Evolutionary conservation across 35 echinoderm and acorn worm species (phyloP).

Genomic region (Acanthaster planci): DNA sequence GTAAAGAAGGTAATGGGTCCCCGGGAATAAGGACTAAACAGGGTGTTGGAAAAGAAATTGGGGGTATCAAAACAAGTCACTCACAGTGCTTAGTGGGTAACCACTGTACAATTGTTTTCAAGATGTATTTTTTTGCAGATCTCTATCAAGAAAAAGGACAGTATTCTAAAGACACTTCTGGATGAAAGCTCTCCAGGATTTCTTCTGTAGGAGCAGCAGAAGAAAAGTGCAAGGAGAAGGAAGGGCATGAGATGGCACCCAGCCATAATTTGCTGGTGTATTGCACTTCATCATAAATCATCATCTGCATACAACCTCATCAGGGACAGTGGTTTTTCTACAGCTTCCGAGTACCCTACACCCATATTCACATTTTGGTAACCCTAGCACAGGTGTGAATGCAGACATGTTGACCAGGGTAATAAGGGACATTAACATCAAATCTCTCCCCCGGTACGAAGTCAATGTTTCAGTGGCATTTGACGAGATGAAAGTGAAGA

Average conservation of each 20-base stretch:
- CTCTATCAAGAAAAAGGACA: neutral
- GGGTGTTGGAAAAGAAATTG: too few relatives aligned
- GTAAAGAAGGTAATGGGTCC: too few relatives aligned
- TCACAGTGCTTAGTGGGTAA: too few relatives aligned
- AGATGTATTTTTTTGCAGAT: too few relatives aligned
- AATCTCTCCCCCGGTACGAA: neutral
- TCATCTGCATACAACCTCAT: slow-evolving; percentile 48
- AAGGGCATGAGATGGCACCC: slow-evolving; percentile 60
- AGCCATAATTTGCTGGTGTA: slow-evolving; percentile 43
- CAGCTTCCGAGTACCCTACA: neutral
- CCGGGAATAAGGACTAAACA: too few relatives aligned
- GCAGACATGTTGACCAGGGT: slow-evolving; percentile 17
- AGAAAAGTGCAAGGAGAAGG: neutral
- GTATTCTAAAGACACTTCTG: neutral
- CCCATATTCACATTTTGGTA: slow-evolving; percentile 5
- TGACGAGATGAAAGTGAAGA: slow-evolving; percentile 74
- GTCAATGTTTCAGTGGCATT: slow-evolving; percentile 30
- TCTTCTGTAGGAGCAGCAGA: slow-evolving; percentile 53
- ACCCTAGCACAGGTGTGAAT: slow-evolving; percentile 10
- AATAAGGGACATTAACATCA: slow-evolving; percentile 7
- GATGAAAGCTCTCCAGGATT: neutral
- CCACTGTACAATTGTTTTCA: too few relatives aligned
- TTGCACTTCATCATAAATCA: slow-evolving; percentile 53
- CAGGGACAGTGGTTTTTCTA: slow-evolving; percentile 38
- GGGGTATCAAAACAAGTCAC: too few relatives aligned